phyloP scores from a whole-genome alignment of 2,888 invertebrate genomes.

The Chymomyza fuscimana region DNA sequence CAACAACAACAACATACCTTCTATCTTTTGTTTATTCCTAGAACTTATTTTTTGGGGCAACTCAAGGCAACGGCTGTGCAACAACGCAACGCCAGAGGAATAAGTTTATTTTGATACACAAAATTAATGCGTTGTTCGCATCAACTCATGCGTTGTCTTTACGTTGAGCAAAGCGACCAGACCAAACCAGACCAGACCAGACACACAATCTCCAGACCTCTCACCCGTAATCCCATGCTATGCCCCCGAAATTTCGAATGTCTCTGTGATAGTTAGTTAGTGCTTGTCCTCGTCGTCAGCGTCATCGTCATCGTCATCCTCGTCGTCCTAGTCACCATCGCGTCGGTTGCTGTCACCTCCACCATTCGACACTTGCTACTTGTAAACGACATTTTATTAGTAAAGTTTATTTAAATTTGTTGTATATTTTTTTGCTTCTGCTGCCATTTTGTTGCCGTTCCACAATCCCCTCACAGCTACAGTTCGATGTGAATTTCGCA shows the following conservation, averaged over 20 bases:
- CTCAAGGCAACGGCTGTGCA: conserved; percentile 7
- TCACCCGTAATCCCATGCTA: neutral
- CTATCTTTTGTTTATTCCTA: conserved; percentile 6
- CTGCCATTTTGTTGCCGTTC: conserved; percentile 52
- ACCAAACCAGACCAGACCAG: neutral
- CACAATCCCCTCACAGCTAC: conserved; percentile 37
- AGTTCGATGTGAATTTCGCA: conserved; percentile 47
- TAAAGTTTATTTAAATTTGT: conserved; percentile 73
- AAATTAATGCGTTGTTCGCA: conserved; percentile 72
- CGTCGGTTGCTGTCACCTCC: conserved; percentile 37
- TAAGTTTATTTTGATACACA: conserved; percentile 73
- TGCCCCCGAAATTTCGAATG: neutral
- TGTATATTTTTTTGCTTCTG: conserved; percentile 49
- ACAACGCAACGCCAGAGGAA: conserved; percentile 42
- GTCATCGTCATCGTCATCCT: neutral
- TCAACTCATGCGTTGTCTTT: conserved; percentile 59
- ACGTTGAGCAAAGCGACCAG: neutral
- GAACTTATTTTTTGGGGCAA: conserved; percentile 26
- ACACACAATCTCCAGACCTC: neutral
- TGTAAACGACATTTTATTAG: conserved; percentile 73
- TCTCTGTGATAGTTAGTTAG: conserved; percentile 4
- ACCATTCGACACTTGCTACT: conserved; percentile 66
- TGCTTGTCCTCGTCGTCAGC: neutral
- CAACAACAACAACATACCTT: neutral
- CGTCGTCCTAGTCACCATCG: conserved; percentile 23